Conservation (phyloP, 2,113 vertebrate genomes). For the Cephalopterus ornatus region DNA sequence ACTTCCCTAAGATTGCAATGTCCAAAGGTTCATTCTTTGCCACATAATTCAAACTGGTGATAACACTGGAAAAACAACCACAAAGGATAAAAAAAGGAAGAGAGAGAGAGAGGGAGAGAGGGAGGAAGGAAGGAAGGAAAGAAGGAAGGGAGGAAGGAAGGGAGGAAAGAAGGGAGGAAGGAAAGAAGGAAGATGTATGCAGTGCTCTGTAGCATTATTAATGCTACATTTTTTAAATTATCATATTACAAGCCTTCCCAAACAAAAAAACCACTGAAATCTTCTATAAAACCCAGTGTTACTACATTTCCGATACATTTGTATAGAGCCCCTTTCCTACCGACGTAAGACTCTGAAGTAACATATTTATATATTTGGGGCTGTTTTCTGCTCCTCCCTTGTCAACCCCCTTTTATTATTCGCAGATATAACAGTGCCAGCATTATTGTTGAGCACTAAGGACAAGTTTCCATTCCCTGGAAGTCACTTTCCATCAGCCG, state of each 20-base stretch:
- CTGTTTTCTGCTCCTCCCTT: not conserved
- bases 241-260: not conserved
- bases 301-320: not conserved
- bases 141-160: too few relatives aligned
- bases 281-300: not conserved
- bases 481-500: not conserved
- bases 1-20: not conserved
- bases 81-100: not conserved
- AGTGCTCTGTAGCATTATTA: not conserved
- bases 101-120: too few relatives aligned
- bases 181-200: not conserved
- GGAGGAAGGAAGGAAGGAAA: too few relatives aligned
- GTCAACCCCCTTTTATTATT: not conserved
- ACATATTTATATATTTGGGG: not conserved
- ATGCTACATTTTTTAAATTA: not conserved
- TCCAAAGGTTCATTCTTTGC: not conserved
- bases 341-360: not conserved
- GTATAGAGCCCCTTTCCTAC: not conserved
- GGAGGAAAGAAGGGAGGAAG: too few relatives aligned
- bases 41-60: not conserved
- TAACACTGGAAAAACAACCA: not conserved
- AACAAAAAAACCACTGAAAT: not conserved
- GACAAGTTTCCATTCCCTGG: not conserved
- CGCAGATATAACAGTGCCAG: not conserved
- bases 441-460: rapidly evolving